These are phyloP conservation scores for Tupiocoris notatus DNA, from an alignment of 2,888 invertebrate species.

Conservation along the genomic window DNA sequence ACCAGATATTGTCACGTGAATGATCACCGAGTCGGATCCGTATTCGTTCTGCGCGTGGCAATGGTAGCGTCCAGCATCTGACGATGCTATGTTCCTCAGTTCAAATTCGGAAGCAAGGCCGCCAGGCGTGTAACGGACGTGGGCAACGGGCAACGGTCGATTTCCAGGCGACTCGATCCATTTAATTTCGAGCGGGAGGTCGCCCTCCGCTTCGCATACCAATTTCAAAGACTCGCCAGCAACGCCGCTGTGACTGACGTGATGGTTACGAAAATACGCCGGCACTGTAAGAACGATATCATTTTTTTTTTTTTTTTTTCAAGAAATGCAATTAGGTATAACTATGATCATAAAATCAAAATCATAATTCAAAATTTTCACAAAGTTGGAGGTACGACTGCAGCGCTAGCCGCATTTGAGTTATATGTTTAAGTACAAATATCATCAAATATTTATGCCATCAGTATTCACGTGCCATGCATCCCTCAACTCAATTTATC, in stretches of 20 bases:
- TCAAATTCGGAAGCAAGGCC: conserved; percentile 54
- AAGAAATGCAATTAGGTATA: too few species aligned
- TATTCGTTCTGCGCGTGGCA: conserved; percentile 57
- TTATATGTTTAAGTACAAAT: too few species aligned
- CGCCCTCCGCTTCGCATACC: conserved; percentile 51
- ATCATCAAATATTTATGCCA: too few species aligned
- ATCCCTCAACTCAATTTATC: too few species aligned
- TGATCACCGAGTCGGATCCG: conserved; percentile 56
- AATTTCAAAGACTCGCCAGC: conserved; percentile 49
- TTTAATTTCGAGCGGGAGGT: conserved; percentile 49
- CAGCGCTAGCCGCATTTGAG: too few species aligned
- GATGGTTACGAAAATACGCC: conserved; percentile 50
- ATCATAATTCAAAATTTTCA: too few species aligned
- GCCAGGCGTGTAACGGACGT: conserved; percentile 50
- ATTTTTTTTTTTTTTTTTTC: too few species aligned
- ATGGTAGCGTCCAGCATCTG: conserved; percentile 54
- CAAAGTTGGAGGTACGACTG: too few species aligned
- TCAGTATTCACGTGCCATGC: too few species aligned
- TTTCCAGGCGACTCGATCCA: conserved; percentile 49
- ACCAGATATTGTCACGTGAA: conserved; percentile 58
- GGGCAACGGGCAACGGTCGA: conserved; percentile 48
- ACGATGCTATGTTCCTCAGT: conserved; percentile 50
- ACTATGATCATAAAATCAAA: too few species aligned
- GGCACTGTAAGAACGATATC: conserved; percentile 58
- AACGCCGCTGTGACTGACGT: conserved; percentile 49